Evolutionary conservation across 2,113 vertebrate species (phyloP).

Genomic region (Puffinus mauretanicus): DNA sequence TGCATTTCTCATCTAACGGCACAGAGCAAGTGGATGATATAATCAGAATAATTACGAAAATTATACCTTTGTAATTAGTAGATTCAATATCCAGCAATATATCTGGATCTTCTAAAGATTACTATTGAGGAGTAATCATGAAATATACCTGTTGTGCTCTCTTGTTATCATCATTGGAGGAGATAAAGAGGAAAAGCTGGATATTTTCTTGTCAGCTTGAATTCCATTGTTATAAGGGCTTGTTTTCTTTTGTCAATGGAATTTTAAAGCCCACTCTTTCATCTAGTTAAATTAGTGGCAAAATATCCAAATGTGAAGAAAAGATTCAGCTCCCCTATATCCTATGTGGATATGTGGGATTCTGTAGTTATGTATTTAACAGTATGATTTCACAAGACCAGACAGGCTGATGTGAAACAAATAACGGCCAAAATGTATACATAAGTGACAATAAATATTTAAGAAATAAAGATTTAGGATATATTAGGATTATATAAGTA

Average conservation of each 20-base stretch:
- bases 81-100: background rate
- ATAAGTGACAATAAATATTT: background rate
- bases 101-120: background rate
- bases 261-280: background rate
- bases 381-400: background rate
- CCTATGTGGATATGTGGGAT: background rate
- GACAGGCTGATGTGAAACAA: background rate
- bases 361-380: background rate
- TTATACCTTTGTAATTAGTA: background rate
- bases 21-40: background rate
- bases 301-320: background rate
- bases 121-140: background rate
- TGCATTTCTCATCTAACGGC: background rate
- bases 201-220: background rate
- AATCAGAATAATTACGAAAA: slow-evolving; percentile 23
- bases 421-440: background rate
- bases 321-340: background rate
- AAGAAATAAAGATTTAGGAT: background rate
- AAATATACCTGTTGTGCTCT: background rate
- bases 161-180: background rate
- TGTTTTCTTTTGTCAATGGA: background rate
- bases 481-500: background rate
- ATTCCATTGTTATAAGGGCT: background rate
- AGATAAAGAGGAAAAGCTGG: background rate
- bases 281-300: background rate